phyloP scores from a whole-genome alignment of 2,797 vertebrate species.

The Manis pentadactyla region DNA sequence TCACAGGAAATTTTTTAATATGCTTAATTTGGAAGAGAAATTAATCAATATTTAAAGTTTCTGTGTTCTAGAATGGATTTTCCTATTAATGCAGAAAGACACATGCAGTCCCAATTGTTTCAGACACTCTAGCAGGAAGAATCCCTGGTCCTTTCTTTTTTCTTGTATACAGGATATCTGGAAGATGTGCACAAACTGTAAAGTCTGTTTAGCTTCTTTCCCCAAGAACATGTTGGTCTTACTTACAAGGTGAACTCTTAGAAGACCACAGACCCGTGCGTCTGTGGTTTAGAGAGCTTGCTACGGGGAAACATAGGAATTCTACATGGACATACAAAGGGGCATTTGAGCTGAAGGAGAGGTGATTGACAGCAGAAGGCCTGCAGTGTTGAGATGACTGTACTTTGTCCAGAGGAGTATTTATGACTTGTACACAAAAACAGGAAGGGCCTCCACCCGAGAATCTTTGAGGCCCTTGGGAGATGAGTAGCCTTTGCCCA shows the following conservation, averaged over 20 bases:
- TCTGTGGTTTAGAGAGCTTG: not conserved
- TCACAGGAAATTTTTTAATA: not conserved
- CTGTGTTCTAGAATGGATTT: slow-evolving; percentile 2
- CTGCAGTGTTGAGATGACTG: not conserved
- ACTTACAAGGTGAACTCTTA: not conserved
- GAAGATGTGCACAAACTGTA: not conserved
- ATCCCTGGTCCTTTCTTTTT: not conserved
- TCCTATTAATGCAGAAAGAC: not conserved
- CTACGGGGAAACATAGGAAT: not conserved
- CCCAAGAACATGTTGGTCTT: not conserved
- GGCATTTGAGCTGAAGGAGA: not conserved
- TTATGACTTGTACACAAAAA: slow-evolving; percentile 11
- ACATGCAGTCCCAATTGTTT: not conserved
- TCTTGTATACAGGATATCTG: not conserved
- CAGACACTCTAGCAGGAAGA: not conserved
- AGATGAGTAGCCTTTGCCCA: not conserved
- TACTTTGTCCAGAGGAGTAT: not conserved
- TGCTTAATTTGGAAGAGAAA: not conserved
- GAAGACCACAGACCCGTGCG: not conserved
- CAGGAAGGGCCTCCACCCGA: not conserved
- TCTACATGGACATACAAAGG: not conserved
- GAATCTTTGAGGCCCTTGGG: accelerated
- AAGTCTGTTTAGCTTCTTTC: not conserved
- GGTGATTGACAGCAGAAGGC: not conserved
- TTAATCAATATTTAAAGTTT: not conserved